Percentiles rank a stretch among this genome's conserved stretches.
These are phyloP conservation scores for Spea hammondii DNA, from an alignment of 2,797 vertebrate genomes.

Conservation along the genomic window DNA sequence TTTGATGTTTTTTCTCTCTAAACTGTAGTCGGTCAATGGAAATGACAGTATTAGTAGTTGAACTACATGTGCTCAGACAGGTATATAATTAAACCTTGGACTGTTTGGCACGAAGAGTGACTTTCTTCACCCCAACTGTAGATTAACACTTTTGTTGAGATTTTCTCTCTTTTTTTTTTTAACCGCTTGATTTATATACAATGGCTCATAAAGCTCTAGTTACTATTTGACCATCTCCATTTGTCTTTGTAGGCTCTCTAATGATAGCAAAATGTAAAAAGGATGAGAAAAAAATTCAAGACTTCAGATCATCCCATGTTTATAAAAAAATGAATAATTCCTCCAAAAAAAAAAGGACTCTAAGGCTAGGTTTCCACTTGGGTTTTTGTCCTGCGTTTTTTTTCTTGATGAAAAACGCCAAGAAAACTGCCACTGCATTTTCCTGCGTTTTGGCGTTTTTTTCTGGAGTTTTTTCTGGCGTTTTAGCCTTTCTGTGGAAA, in stretches of 20 bases:
- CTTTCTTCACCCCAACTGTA: neutral
- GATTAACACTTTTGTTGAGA: neutral
- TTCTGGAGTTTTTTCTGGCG: too few relatives aligned
- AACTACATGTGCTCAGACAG: neutral
- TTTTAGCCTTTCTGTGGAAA: too few relatives aligned
- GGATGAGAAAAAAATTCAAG: neutral
- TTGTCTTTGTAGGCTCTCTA: neutral
- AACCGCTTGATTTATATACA: neutral
- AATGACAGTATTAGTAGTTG: neutral
- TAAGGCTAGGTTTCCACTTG: too few relatives aligned
- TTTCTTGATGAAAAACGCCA: too few relatives aligned
- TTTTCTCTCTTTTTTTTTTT: neutral
- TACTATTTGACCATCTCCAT: neutral
- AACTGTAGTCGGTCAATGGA: neutral
- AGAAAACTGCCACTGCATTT: too few relatives aligned
- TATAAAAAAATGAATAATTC: neutral
- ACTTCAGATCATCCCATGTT: neutral
- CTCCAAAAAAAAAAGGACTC: neutral
- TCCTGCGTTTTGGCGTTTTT: too few relatives aligned
- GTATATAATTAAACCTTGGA: constrained; percentile 3
- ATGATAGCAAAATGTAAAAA: neutral
- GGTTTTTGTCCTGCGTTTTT: too few relatives aligned
- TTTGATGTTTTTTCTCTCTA: too few relatives aligned
- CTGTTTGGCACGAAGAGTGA: neutral
- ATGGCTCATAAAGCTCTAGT: neutral